Conservation (phyloP, 2,888 invertebrate species). For the Cryptophagus acutangulus region DNA sequence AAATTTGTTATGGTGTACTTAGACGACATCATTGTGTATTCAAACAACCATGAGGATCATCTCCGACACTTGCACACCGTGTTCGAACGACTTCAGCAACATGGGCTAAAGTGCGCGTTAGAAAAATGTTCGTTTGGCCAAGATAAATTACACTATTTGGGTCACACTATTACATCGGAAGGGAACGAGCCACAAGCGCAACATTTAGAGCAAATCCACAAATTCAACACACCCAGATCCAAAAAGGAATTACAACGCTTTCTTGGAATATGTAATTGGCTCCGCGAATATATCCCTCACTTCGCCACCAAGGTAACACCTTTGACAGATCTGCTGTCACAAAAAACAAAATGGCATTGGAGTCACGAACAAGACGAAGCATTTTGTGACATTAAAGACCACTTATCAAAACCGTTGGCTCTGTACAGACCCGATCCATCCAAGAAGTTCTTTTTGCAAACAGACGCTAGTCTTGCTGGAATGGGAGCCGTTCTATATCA, state of each 20-base stretch:
- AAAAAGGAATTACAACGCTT: not conserved
- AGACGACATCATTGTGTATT: slow-evolving; percentile 9
- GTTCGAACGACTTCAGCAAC: not conserved
- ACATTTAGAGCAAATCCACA: not conserved
- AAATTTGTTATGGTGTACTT: no score
- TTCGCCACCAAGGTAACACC: not conserved
- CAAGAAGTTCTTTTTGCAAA: not conserved
- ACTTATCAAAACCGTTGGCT: not conserved
- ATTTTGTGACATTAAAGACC: not conserved
- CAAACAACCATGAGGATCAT: slow-evolving; percentile 7
- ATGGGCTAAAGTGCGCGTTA: slow-evolving; percentile 10
- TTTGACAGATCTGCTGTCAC: not conserved
- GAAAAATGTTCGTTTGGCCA: slow-evolving; percentile 15
- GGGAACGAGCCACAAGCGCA: not conserved
- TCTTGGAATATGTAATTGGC: not conserved
- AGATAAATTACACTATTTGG: slow-evolving; percentile 15
- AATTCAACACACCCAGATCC: not conserved
- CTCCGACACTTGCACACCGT: not conserved
- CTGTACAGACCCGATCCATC: not conserved
- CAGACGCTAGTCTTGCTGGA: not conserved
- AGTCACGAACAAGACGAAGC: not conserved
- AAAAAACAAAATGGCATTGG: not conserved
- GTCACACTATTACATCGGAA: slow-evolving; percentile 19
- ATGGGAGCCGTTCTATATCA: slow-evolving; percentile 9
- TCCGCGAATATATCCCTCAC: no score